Evolutionary conservation across 2,113 vertebrate species (phyloP).

Genomic region (Zosterops borbonicus): DNA sequence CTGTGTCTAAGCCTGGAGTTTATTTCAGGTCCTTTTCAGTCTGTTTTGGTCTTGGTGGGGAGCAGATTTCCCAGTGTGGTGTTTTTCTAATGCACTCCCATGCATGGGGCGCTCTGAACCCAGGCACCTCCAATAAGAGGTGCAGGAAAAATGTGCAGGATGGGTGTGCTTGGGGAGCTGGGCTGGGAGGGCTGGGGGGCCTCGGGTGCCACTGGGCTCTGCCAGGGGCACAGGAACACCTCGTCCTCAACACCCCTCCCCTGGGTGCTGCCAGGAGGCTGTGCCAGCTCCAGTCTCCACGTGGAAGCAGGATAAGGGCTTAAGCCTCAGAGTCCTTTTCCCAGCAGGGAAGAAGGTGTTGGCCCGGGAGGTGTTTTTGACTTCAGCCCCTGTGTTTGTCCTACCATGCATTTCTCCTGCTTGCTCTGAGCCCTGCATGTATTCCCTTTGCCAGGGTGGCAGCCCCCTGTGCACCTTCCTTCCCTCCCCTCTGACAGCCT

Average conservation of each 20-base stretch:
- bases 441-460: not conserved
- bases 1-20: not conserved
- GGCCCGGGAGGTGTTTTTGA: not conserved
- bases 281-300: rapidly evolving
- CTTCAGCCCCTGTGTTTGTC: not conserved
- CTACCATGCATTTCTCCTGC: not conserved
- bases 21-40: not conserved
- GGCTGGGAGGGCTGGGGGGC: not conserved
- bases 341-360: not conserved
- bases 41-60: not conserved
- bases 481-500: not conserved
- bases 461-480: not conserved
- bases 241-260: rapidly evolving
- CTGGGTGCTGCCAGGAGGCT: not conserved
- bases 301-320: not conserved
- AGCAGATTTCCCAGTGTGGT: not conserved
- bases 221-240: not conserved
- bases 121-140: rapidly evolving
- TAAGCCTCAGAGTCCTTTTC: not conserved
- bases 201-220: not conserved
- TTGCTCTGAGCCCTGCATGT: rapidly evolving
- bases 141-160: rapidly evolving
- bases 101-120: not conserved
- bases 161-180: not conserved
- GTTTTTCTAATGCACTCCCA: rapidly evolving